These are phyloP conservation scores for Leptoteleia sp. DNA, from an alignment of 1,140 invertebrate species.

Conservation along the genomic window DNA sequence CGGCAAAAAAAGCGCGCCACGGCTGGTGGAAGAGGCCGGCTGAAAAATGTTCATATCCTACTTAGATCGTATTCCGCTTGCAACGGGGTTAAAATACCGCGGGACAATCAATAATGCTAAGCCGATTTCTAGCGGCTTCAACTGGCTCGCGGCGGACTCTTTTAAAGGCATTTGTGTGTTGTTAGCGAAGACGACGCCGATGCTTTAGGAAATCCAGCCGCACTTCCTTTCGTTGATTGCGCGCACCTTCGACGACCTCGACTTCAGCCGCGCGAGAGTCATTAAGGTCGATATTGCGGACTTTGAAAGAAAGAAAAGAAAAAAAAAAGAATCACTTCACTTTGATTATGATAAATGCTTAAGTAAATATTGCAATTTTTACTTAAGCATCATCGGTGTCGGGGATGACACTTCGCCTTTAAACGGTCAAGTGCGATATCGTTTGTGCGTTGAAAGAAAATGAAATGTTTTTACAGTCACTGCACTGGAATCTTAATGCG, in stretches of 20 bases:
- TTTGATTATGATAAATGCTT: slow-evolving; percentile 30
- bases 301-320: slow-evolving; percentile 29
- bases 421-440: neutral
- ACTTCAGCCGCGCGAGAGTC: slow-evolving; percentile 12
- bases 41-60: slow-evolving; percentile 52
- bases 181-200: slow-evolving; percentile 49
- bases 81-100: slow-evolving; percentile 51
- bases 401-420: too few species aligned
- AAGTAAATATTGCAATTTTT: neutral
- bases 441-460: too few species aligned
- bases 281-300: slow-evolving; percentile 32
- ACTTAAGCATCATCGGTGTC: too few species aligned
- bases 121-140: slow-evolving; percentile 37
- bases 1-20: slow-evolving; percentile 7
- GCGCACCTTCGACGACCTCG: slow-evolving; percentile 49
- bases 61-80: slow-evolving; percentile 29
- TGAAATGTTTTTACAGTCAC: too few species aligned
- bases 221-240: slow-evolving; percentile 32
- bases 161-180: slow-evolving; percentile 44
- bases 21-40: neutral
- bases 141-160: slow-evolving; percentile 52
- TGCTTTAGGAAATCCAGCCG: slow-evolving; percentile 51
- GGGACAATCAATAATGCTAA: slow-evolving; percentile 58
- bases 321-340: too few species aligned
- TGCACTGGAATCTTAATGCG: too few species aligned